These are phyloP conservation scores for Upupa epops DNA, from an alignment of 2,113 vertebrate genomes.

Conservation along the genomic window DNA sequence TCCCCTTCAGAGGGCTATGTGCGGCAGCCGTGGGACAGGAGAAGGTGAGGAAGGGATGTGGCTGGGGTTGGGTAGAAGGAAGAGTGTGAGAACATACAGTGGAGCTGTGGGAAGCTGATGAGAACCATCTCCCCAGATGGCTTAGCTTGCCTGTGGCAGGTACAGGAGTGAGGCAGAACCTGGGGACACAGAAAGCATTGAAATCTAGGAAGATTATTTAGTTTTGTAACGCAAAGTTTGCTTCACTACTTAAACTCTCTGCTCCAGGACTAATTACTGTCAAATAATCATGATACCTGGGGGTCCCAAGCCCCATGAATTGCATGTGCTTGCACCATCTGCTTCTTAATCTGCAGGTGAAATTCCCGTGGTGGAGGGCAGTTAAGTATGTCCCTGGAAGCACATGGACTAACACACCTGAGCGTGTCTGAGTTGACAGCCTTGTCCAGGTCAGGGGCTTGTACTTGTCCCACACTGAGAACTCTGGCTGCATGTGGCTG, in stretches of 20 bases:
- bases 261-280: slow-evolving; percentile 12
- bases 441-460: background rate
- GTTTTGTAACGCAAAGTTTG: background rate
- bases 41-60: background rate
- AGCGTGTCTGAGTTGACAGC: background rate
- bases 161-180: background rate
- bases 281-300: background rate
- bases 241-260: slow-evolving; percentile 8
- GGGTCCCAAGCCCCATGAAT: background rate
- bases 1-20: background rate
- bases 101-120: background rate
- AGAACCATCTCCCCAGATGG: background rate
- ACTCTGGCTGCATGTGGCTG: fast-evolving
- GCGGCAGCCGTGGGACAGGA: background rate
- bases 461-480: fast-evolving
- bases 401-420: background rate
- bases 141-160: background rate
- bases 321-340: slow-evolving; percentile 29
- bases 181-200: background rate
- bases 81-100: background rate
- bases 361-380: background rate
- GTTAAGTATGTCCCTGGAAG: background rate
- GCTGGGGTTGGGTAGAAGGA: background rate
- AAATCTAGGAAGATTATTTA: background rate
- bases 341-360: slow-evolving; percentile 31